Evolutionary conservation across 92 coral and sea anemone species (phyloP).

Genomic region (Umimayanthus chanpuru): DNA sequence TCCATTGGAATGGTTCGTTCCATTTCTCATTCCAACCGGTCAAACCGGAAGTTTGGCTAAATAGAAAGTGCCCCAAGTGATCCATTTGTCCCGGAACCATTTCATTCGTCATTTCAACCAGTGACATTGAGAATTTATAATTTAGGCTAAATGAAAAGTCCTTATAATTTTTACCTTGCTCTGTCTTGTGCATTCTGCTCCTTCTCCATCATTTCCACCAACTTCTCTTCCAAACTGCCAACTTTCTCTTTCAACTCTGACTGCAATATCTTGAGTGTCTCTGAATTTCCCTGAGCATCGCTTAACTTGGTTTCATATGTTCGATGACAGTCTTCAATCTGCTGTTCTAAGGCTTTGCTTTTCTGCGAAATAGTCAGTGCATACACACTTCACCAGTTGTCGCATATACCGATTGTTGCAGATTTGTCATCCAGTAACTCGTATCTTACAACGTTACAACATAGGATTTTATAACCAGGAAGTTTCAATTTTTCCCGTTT

Average conservation of each 20-base stretch:
- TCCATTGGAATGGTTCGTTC: no score
- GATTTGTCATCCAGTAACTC: background rate
- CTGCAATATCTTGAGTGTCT: slow-evolving; percentile 52
- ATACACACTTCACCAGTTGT: background rate
- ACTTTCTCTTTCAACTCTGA: slow-evolving; percentile 56
- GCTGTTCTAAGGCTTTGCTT: slow-evolving; percentile 57
- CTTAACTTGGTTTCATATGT: slow-evolving; percentile 54
- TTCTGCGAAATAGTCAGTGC: slow-evolving; percentile 47
- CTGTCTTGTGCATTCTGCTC: slow-evolving; percentile 59
- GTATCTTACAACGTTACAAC: background rate
- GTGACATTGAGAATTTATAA: no score
- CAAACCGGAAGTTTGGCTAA: no score
- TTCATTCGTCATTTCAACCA: no score
- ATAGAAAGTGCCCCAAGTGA: no score
- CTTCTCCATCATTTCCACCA: slow-evolving; percentile 56
- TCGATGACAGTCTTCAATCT: slow-evolving; percentile 55
- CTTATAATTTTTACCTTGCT: slow-evolving; percentile 6
- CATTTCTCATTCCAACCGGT: no score
- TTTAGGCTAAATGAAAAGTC: no score
- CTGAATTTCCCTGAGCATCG: slow-evolving; percentile 50
- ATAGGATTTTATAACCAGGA: no score
- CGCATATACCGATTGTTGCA: no score
- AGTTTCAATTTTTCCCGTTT: no score
- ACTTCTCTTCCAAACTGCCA: slow-evolving; percentile 58
- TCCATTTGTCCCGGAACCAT: no score